These are phyloP conservation scores for Parauchenoglanis ngamensis DNA, from an alignment of 2,797 vertebrate genomes.

Conservation along the genomic window DNA sequence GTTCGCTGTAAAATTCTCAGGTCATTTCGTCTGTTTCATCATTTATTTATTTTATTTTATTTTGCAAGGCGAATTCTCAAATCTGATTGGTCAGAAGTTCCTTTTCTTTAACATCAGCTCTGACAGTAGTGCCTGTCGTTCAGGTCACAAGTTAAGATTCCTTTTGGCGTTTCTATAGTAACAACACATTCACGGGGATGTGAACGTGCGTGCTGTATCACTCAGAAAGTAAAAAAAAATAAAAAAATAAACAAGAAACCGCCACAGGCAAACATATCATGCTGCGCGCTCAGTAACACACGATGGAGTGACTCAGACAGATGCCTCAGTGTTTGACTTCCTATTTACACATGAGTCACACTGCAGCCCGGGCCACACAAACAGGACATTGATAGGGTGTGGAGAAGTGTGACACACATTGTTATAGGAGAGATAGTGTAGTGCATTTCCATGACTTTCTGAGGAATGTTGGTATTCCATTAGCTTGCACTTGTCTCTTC, in stretches of 20 bases:
- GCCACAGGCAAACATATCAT: background rate
- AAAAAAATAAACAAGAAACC: background rate
- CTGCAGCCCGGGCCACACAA: background rate
- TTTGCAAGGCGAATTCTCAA: background rate
- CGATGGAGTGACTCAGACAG: background rate
- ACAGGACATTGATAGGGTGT: background rate
- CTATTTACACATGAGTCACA: background rate
- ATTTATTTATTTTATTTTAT: too few relatives aligned
- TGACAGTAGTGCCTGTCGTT: background rate
- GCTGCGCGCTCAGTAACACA: background rate
- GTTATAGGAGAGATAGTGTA: background rate
- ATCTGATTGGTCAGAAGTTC: background rate
- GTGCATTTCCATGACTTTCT: background rate
- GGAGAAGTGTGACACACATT: background rate
- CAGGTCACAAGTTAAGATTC: background rate
- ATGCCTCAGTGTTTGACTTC: background rate
- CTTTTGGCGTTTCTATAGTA: background rate
- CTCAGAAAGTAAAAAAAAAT: background rate
- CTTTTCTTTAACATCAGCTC: background rate
- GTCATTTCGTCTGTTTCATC: too few relatives aligned
- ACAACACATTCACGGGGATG: background rate
- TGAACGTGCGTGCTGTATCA: background rate
- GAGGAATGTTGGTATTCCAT: background rate
- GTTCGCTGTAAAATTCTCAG: too few relatives aligned
- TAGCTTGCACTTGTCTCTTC: background rate